Evolutionary conservation across 2,797 vertebrate genomes (phyloP), one percentile per base, ranked within the genome.

Genomic region (Parauchenoglanis punctatus): DNA sequence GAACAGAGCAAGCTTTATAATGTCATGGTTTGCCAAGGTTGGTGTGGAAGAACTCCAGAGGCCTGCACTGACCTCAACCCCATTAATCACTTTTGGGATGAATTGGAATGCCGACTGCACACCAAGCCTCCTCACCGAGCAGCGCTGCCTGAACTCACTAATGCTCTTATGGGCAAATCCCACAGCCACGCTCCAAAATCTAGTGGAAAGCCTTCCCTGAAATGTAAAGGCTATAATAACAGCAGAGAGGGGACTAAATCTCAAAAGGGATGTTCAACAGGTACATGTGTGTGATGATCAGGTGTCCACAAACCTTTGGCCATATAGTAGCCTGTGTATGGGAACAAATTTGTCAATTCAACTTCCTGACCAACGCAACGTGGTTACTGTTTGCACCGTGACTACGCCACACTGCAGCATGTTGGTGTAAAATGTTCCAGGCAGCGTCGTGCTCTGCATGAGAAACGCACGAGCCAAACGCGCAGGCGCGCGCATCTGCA

Each of bases 391-490:
- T 46, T 75, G 18, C 1, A 49, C 46, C 68, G 5, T 18, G 17
- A 18, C 44, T n/a, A 52, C n/a, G n/a, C 13, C n/a, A 4, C 75
- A 56, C 67, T 25, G 68, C 17, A 84, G 54, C 23, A 12, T 23
- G 40, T 28, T 44, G 44, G 75, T n/a, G 56, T 23, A 49, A 49
- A 54, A 65, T 40, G 44, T 40, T 75, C 56, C 58, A 54, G 49
- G 31, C 58, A 68, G 61, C 81, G 17, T 70, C 86, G 63, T 80
- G 73, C 25, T 58, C 73, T 70, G 86, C 86, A 81, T 72, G 67
- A 61, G 20, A 72, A 72, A 80, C 77, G 75, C 52, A 25, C 65
- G 13, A 2, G 13, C 4, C 10, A 15, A 40, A 75, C 68, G 49
- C 77, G 52, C 83, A 68, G 13, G 78, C 84, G 70, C 56, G 52